Evolutionary conservation across 2,888 invertebrate species (phyloP), one percentile per base, ranked within the genome.

Genomic region (Microchrysa polita): DNA sequence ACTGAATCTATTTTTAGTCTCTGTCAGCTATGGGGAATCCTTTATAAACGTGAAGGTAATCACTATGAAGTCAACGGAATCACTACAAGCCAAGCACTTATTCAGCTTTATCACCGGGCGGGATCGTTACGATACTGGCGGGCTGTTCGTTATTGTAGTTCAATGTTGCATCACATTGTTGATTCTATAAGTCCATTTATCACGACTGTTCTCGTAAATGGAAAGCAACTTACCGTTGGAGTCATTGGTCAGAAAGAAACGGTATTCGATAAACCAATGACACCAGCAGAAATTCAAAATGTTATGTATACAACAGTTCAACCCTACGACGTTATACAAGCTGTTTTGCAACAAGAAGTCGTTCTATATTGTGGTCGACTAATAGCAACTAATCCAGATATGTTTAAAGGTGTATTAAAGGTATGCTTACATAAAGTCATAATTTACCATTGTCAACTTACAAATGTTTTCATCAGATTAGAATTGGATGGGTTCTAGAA

Each of bases 121-220:
- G 96, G 96, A 23, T 91, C 91, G 77, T 86, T 94, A 76, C 88
- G 95, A 9, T 93, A 94, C 84, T 96, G 96, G 96, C 91, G 93
- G 77, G 96, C 94, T 42, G 97, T 99, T 60, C 90, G 99, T 72
- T 95, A 96, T 85, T 97, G 97, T 81, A 96, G 97, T 77, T 96
- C 96, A 79, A 87, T 98, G 73, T 88, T 99, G 75, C 91, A 91
- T 83, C 98, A 98, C 84, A 93, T 96, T 73, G 98, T 98, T 10
- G 98, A 99, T 86, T 97, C 97, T 77, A 95, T 99, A 80, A 97
- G 97, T 85, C 99, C 99, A 5, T 97, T 97, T 82, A 97, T 99
- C 80, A 99, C 99, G 55, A 95, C 96, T 0, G 95, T 99, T 77
- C 88, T 99, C 63, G 99, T 99, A 55, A 94, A 97, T 85, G 98